Evolutionary conservation across 2,888 invertebrate genomes (phyloP).

Genomic region (Steinernema hermaphroditum): DNA sequence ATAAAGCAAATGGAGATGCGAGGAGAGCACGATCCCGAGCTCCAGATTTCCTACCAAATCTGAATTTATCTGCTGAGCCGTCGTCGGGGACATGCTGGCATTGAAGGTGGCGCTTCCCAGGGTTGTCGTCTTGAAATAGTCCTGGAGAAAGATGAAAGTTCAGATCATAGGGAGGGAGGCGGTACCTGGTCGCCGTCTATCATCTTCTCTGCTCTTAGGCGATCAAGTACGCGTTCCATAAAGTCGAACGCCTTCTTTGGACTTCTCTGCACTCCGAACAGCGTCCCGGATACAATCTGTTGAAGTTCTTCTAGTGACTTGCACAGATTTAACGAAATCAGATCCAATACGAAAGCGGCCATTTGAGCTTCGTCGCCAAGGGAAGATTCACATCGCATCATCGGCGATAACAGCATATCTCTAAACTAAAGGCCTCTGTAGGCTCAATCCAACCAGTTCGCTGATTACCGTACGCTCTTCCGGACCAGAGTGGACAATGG

Average conservation of each 20-base stretch:
- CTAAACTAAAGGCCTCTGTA: slow-evolving; percentile 37
- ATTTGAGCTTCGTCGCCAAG: slow-evolving; percentile 38
- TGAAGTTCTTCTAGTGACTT: slow-evolving; percentile 43
- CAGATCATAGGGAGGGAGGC: neutral
- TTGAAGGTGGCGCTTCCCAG: slow-evolving; percentile 82
- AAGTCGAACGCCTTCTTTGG: slow-evolving; percentile 33
- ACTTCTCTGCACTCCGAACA: slow-evolving; percentile 44
- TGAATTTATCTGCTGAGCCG: slow-evolving; percentile 76
- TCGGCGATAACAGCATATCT: slow-evolving; percentile 40
- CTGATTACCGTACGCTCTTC: slow-evolving; percentile 70
- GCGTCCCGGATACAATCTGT: slow-evolving; percentile 40
- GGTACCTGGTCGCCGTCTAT: slow-evolving; percentile 26
- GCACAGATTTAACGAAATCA: slow-evolving; percentile 51
- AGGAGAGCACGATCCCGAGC: slow-evolving; percentile 77
- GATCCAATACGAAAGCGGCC: slow-evolving; percentile 51
- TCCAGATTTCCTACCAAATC: slow-evolving; percentile 73
- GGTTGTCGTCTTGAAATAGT: slow-evolving; percentile 41
- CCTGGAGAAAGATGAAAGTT: slow-evolving; percentile 4
- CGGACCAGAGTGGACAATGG: slow-evolving; percentile 74
- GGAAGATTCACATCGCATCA: slow-evolving; percentile 31
- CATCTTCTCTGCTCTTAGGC: slow-evolving; percentile 39
- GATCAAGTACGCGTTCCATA: slow-evolving; percentile 24
- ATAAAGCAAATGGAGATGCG: slow-evolving; percentile 83
- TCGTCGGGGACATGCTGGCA: slow-evolving; percentile 80
- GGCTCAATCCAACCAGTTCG: too few relatives aligned